Evolutionary conservation across 2,888 invertebrate species (phyloP).

Genomic region (Andrena marginata): DNA sequence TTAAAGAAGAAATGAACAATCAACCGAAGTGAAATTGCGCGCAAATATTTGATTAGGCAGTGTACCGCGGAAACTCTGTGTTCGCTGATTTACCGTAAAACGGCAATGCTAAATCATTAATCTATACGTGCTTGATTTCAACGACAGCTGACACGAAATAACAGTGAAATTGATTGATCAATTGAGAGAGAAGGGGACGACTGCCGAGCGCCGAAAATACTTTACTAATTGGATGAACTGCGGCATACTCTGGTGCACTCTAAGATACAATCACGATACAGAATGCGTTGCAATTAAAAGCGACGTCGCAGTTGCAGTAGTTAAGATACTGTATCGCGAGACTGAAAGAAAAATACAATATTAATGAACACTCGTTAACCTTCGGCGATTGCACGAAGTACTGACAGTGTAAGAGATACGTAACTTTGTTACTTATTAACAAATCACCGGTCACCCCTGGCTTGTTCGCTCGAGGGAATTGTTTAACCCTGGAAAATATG

Average conservation of each 20-base stretch:
- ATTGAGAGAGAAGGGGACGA: background rate
- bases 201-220: background rate
- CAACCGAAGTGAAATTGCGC: too few relatives aligned
- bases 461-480: too few relatives aligned
- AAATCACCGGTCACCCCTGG: too few relatives aligned
- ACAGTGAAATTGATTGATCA: background rate
- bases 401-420: background rate
- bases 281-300: background rate
- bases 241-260: too few relatives aligned
- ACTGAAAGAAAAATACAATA: slow-evolving; percentile 1
- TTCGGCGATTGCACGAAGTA: background rate
- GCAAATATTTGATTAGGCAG: too few relatives aligned
- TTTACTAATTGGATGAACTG: background rate
- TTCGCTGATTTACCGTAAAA: too few relatives aligned
- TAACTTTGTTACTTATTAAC: background rate
- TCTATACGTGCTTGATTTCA: background rate
- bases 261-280: too few relatives aligned
- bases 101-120: too few relatives aligned
- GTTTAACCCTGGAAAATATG: too few relatives aligned
- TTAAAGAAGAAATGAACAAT: too few relatives aligned
- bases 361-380: background rate
- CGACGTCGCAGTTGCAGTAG: slow-evolving; percentile 12
- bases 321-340: background rate
- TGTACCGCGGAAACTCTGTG: too few relatives aligned
- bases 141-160: background rate